These are phyloP conservation scores for Gambusia holbrooki DNA, from an alignment of 2,113 vertebrate species.

Conservation along the genomic window DNA sequence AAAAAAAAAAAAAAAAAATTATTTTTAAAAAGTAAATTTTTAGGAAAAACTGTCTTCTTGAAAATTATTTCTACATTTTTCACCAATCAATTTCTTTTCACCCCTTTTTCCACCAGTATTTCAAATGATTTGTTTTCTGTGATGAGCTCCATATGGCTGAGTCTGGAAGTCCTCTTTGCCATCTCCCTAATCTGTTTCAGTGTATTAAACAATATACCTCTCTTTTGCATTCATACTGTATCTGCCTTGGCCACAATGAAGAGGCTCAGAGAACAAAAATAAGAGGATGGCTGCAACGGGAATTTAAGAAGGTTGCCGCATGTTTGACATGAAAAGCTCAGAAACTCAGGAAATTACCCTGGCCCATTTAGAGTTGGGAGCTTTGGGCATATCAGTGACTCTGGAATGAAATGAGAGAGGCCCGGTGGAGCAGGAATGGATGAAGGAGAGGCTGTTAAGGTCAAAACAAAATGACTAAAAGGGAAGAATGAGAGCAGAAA, in stretches of 20 bases:
- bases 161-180: neutral
- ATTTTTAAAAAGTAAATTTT: too few species aligned
- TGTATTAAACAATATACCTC: slow-evolving; percentile 34
- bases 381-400: slow-evolving; percentile 69
- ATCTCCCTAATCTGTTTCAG: neutral
- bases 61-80: too few species aligned
- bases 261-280: slow-evolving; percentile 8
- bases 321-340: slow-evolving; percentile 58
- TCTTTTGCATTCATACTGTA: neutral
- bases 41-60: too few species aligned
- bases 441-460: slow-evolving; percentile 31
- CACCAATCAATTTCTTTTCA: too few species aligned
- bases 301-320: slow-evolving; percentile 27
- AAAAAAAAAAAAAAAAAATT: too few species aligned
- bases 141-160: too few species aligned
- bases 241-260: slow-evolving; percentile 4
- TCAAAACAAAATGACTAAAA: slow-evolving; percentile 41
- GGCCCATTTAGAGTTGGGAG: slow-evolving; percentile 56
- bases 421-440: slow-evolving; percentile 32
- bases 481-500: neutral
- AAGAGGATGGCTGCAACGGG: slow-evolving; percentile 28
- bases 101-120: too few species aligned
- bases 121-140: too few species aligned
- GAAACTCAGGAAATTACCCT: slow-evolving; percentile 52
- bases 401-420: slow-evolving; percentile 62